Percentiles rank a stretch among this genome's conserved stretches.
These are phyloP conservation scores for Metalampra italica DNA, from an alignment of 2,888 invertebrate genomes.

Conservation along the genomic window DNA sequence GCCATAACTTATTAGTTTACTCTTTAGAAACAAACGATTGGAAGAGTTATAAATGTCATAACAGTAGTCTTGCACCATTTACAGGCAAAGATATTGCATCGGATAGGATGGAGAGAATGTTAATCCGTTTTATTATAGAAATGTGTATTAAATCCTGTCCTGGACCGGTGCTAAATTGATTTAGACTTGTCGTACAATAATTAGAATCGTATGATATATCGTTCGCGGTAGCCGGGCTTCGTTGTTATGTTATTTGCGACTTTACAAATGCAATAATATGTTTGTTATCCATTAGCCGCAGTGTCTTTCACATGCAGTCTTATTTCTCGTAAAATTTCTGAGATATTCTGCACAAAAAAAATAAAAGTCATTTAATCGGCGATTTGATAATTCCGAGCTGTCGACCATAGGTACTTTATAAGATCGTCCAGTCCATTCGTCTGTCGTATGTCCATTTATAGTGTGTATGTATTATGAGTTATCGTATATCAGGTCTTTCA, in stretches of 20 bases:
- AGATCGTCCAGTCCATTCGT: no score
- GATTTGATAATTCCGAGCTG: no score
- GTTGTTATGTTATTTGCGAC: constrained; percentile 7
- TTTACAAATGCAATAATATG: not conserved
- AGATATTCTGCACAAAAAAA: not conserved
- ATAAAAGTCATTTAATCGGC: not conserved
- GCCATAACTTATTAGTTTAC: constrained; percentile 16
- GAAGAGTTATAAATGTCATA: constrained; percentile 50
- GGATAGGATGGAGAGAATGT: constrained; percentile 30
- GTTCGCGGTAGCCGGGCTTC: constrained; percentile 11
- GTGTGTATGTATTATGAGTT: no score
- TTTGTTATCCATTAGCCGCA: not conserved
- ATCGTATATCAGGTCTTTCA: no score
- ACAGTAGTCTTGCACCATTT: constrained; percentile 54
- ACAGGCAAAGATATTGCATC: constrained; percentile 54
- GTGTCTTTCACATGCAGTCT: no score
- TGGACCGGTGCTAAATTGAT: constrained; percentile 51
- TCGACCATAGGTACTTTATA: no score
- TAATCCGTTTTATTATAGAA: constrained; percentile 59
- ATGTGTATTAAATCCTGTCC: constrained; percentile 48
- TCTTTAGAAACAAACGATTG: constrained; percentile 29
- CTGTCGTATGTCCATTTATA: no score
- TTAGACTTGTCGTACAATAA: constrained; percentile 60
- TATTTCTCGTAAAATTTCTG: not conserved
- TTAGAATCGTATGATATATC: constrained; percentile 53